phyloP scores from a whole-genome alignment of 2,888 invertebrate species.

The Halocaridina rubra region DNA sequence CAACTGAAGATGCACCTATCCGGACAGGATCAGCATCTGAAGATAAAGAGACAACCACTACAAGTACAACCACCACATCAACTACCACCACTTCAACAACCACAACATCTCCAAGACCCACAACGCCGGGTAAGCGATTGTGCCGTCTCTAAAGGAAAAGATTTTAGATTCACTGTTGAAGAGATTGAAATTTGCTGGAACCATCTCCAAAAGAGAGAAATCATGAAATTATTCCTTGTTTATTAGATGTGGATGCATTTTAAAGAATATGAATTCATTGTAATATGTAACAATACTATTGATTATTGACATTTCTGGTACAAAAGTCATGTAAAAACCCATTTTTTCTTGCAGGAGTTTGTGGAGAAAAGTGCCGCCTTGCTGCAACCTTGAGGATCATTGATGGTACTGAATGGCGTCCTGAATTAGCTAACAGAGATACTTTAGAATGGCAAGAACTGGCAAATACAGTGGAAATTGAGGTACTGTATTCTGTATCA shows the following conservation, averaged over 20 bases:
- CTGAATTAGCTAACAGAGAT: conserved; percentile 60
- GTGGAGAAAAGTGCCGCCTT: conserved; percentile 59
- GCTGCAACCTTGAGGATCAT: conserved; percentile 56
- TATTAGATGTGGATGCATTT: too few relatives aligned
- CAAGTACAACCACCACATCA: conserved; percentile 56
- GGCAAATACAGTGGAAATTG: conserved; percentile 53
- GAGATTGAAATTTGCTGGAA: too few relatives aligned
- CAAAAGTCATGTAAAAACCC: too few relatives aligned
- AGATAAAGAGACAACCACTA: neutral
- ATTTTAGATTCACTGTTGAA: too few relatives aligned
- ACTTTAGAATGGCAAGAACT: conserved; percentile 61
- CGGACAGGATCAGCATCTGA: neutral
- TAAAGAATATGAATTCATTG: too few relatives aligned
- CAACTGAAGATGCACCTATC: conserved; percentile 5
- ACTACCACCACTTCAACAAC: conserved; percentile 60
- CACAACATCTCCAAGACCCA: conserved; percentile 55
- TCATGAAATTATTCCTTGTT: too few relatives aligned
- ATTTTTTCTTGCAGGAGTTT: conserved; percentile 52
- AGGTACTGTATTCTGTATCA: conserved; percentile 35
- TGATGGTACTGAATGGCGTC: conserved; percentile 59
- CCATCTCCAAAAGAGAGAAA: too few relatives aligned
- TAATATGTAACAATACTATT: too few relatives aligned
- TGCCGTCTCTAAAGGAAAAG: too few relatives aligned
- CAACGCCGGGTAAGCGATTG: conserved; percentile 51
- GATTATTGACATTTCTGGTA: too few relatives aligned